These are phyloP conservation scores for Incurvaria masculella DNA, from an alignment of 2,888 invertebrate genomes.

Conservation along the genomic window DNA sequence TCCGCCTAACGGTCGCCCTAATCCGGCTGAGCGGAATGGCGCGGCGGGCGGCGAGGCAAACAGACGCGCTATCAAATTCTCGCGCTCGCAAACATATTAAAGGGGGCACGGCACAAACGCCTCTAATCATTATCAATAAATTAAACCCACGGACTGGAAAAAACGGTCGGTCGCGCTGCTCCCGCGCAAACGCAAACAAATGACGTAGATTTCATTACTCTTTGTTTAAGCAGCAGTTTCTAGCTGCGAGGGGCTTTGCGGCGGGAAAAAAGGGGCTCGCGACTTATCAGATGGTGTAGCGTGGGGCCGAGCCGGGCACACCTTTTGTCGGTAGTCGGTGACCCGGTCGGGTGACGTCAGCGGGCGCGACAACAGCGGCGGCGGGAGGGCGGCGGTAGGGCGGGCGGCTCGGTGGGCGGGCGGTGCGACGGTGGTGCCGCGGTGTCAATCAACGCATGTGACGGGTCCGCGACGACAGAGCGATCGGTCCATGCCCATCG, in stretches of 20 bases:
- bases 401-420: background rate
- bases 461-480: no score
- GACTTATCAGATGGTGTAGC: slow-evolving; percentile 47
- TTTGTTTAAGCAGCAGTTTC: slow-evolving; percentile 38
- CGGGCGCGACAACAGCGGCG: background rate
- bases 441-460: no score
- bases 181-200: slow-evolving; percentile 34
- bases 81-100: slow-evolving; percentile 52
- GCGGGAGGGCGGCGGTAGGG: no score
- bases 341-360: slow-evolving; percentile 41
- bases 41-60: slow-evolving; percentile 52
- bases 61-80: slow-evolving; percentile 50
- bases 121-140: slow-evolving; percentile 43
- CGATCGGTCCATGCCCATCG: no score
- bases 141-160: slow-evolving; percentile 29
- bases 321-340: slow-evolving; percentile 52
- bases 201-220: slow-evolving; percentile 44
- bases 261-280: slow-evolving; percentile 30
- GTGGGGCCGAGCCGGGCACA: slow-evolving; percentile 23
- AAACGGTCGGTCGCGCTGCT: slow-evolving; percentile 27
- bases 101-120: slow-evolving; percentile 41
- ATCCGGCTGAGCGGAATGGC: no score
- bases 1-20: no score
- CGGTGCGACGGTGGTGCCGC: background rate
- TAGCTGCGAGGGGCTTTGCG: slow-evolving; percentile 39